Conservation (phyloP, 1,140 invertebrate genomes). For the Ridgeia piscesae region DNA sequence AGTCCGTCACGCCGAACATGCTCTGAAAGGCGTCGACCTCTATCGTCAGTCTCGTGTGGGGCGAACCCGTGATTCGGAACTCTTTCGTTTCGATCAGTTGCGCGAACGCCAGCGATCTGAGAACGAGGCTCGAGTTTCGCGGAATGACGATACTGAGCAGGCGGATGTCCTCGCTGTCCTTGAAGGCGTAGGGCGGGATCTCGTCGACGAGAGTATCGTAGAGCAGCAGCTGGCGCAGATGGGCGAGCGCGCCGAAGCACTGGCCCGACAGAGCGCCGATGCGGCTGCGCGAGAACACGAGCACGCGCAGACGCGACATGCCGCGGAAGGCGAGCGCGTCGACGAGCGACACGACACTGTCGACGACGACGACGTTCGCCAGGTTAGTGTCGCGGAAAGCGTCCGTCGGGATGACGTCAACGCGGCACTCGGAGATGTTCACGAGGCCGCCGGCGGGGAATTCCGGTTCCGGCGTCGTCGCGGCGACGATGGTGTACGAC, state of each 20-base stretch:
- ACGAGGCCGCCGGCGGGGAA: not conserved
- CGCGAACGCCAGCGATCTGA: not conserved
- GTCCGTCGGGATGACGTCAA: slow-evolving; percentile 15
- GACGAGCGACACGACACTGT: not conserved
- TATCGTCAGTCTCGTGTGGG: not conserved
- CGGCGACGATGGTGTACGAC: not conserved
- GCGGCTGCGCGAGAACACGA: not conserved
- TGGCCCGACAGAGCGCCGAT: not conserved
- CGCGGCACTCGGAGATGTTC: not conserved
- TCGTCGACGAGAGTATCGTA: not conserved
- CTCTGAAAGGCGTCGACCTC: slow-evolving; percentile 3
- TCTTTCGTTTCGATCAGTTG: not conserved
- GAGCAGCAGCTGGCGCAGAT: not conserved
- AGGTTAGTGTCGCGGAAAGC: slow-evolving; percentile 13
- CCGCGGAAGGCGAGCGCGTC: slow-evolving; percentile 1
- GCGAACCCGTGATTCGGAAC: not conserved
- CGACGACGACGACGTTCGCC: not conserved
- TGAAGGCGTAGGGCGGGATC: slow-evolving; percentile 6
- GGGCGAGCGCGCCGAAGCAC: not conserved
- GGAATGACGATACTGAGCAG: not conserved
- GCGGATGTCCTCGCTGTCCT: not conserved
- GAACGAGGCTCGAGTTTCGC: not conserved
- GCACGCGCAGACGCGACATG: not conserved
- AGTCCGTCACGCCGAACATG: not conserved
- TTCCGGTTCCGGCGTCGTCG: not conserved